These are phyloP conservation scores for Rhinogobius similis DNA, from an alignment of 2,113 vertebrate species.

Conservation along the genomic window DNA sequence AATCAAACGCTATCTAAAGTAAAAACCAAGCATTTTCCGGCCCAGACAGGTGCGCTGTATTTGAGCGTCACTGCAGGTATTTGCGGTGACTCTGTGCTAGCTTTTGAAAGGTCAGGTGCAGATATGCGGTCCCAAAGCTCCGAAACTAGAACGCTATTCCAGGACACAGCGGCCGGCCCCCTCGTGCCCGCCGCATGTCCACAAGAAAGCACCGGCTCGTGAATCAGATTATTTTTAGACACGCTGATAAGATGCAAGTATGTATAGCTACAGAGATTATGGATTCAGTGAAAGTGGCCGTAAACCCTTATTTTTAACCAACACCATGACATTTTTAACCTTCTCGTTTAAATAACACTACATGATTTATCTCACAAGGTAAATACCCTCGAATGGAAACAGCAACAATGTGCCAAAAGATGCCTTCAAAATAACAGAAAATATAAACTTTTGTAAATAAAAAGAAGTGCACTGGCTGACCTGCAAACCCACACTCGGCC, in stretches of 20 bases:
- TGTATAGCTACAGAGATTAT: neutral
- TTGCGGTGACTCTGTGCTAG: neutral
- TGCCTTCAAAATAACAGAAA: too few relatives aligned
- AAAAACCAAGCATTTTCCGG: too few relatives aligned
- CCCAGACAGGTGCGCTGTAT: too few relatives aligned
- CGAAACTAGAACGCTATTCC: neutral
- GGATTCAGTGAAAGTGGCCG: neutral
- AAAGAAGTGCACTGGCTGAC: too few relatives aligned
- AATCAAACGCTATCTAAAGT: too few relatives aligned
- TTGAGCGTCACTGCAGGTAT: neutral
- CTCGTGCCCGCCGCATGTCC: neutral
- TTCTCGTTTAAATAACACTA: too few relatives aligned
- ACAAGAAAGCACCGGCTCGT: neutral
- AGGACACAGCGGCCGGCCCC: neutral
- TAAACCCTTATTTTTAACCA: too few relatives aligned
- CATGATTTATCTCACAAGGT: too few relatives aligned
- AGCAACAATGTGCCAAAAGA: too few relatives aligned
- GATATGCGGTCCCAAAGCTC: neutral
- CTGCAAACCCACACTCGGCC: neutral
- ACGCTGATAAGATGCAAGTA: neutral
- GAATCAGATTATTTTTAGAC: constrained; percentile 3
- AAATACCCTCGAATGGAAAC: too few relatives aligned
- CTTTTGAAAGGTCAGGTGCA: constrained; percentile 15
- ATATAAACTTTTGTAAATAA: too few relatives aligned
- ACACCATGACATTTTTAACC: too few relatives aligned